Evolutionary conservation across 1,140 invertebrate species (phyloP), one percentile per base, ranked within the genome.

Genomic region (Cyclina sinensis): DNA sequence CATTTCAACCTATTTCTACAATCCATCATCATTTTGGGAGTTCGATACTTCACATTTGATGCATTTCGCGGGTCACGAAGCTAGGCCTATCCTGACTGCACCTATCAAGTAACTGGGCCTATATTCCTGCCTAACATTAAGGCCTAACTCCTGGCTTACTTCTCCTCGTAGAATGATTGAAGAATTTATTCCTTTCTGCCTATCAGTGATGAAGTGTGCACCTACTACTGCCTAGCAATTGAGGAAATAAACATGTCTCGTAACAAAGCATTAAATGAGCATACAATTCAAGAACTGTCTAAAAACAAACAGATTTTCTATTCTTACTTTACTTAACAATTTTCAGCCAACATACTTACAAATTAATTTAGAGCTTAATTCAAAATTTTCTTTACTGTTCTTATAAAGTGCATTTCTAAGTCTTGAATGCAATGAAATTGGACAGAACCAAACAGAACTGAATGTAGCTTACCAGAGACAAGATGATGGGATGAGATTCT

Each of bases 401-500:
- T n/a, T n/a, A n/a, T n/a, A n/a, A n/a, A n/a, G n/a, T 46, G 9
- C 24, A 76, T 11, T 48, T 76, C 48, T 48, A 35, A 51, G 32
- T n/a, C 74, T 78, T 35, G 48, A 54, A 54, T 78, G 54, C 39
- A 54, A 54, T 48, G 46, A 78, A 78, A 24, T n/a, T n/a, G n/a
- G n/a, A n/a, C n/a, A n/a, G n/a, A n/a, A n/a, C n/a, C n/a, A n/a
- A n/a, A n/a, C n/a, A n/a, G n/a, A n/a, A n/a, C n/a, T n/a, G n/a
- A n/a, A n/a, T n/a, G n/a, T 1, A 0, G 74, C 43, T 48, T 54
- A 84, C 82, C 82, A 84, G 82, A 65, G 48, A 84, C 65, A 48
- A 32, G 27, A 83, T 83, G 62, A 43, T 83, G 80, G n/a, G 39
- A 68, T 68, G 82, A 84, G 82, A 84, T 84, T 84, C 82, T n/a